These are phyloP conservation scores for Miniopterus natalensis DNA, from an alignment of 2,113 vertebrate genomes.

Conservation along the genomic window DNA sequence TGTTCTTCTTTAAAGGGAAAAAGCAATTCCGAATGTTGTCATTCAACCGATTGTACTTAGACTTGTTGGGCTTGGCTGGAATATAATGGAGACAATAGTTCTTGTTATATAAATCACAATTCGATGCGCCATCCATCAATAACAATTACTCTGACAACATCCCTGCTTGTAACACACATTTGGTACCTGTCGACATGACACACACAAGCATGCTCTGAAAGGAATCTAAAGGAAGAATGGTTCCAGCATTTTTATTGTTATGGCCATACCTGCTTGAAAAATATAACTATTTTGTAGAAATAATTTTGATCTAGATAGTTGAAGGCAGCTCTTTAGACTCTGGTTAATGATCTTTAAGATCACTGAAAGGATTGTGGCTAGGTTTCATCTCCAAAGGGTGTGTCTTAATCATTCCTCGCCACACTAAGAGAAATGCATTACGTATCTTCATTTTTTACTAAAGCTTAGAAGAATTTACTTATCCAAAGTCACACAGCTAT, in stretches of 20 bases:
- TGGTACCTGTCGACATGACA: not conserved
- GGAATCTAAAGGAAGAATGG: not conserved
- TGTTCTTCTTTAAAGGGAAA: constrained; percentile 28
- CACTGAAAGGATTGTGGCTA: not conserved
- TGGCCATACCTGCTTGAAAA: not conserved
- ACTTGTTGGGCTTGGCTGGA: constrained; percentile 18
- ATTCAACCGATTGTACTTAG: constrained; percentile 37
- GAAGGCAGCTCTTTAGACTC: not conserved
- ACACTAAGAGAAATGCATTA: not conserved
- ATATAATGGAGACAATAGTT: constrained; percentile 34
- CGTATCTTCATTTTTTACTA: constrained; percentile 1
- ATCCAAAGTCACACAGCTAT: not conserved
- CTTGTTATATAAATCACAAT: not conserved
- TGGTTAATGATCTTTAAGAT: constrained; percentile 2
- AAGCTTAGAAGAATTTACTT: constrained; percentile 16
- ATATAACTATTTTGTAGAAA: not conserved
- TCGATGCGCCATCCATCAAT: not conserved
- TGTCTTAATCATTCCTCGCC: not conserved
- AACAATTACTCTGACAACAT: constrained; percentile 56
- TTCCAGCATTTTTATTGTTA: not conserved
- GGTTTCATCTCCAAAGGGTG: not conserved
- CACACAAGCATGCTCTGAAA: not conserved
- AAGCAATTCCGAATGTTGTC: constrained; percentile 66
- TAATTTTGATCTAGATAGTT: not conserved
- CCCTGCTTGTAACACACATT: not conserved